Conservation (phyloP, 2,797 vertebrate species). For the Platalea minor region DNA sequence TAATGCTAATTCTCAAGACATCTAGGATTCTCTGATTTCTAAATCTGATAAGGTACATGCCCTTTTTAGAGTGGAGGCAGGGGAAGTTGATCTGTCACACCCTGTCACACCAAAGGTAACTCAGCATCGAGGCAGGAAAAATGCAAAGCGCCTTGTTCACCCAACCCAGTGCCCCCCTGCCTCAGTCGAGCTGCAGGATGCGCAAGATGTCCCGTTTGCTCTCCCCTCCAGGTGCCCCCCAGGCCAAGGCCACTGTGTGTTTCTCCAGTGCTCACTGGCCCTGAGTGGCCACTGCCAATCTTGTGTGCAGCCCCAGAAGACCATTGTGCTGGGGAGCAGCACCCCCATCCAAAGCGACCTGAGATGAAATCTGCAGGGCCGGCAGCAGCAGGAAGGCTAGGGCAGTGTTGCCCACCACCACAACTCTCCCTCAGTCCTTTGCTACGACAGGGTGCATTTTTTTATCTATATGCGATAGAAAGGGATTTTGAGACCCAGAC, state of each 20-base stretch:
- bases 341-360: not conserved
- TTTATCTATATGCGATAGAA: not conserved
- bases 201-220: rapidly evolving
- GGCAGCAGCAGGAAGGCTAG: not conserved
- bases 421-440: not conserved
- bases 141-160: rapidly evolving
- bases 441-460: not conserved
- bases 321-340: not conserved
- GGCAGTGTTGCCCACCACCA: not conserved
- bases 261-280: not conserved
- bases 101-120: not conserved
- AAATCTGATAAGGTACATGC: not conserved
- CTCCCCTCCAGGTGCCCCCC: rapidly evolving
- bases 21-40: not conserved
- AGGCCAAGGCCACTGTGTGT: not conserved
- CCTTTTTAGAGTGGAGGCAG: not conserved
- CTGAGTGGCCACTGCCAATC: too few relatives aligned
- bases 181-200: rapidly evolving
- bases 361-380: not conserved
- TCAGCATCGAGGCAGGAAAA: not conserved
- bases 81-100: not conserved
- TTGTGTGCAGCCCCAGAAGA: not conserved
- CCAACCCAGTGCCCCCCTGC: rapidly evolving
- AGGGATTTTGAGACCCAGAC: not conserved
- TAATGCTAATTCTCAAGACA: not conserved